phyloP scores from a whole-genome alignment of 2,113 vertebrate genomes.

The Cavia porcellus region DNA sequence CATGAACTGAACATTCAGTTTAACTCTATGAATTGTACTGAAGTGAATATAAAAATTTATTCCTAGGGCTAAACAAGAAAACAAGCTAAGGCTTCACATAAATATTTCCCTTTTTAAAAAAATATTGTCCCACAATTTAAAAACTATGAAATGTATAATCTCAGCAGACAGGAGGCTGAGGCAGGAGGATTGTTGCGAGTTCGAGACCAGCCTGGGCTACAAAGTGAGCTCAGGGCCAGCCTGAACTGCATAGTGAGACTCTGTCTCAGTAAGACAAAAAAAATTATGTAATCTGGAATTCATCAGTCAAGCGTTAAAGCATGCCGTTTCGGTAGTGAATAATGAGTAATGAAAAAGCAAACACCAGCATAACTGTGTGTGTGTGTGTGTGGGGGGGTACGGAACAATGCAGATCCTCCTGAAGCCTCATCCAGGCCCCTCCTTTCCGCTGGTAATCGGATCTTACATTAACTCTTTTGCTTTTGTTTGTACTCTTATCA shows the following conservation, averaged over 20 bases:
- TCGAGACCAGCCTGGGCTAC: too few species aligned
- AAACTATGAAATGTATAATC: background rate
- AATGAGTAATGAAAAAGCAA: background rate
- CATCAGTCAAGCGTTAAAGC: background rate
- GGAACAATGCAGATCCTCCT: background rate
- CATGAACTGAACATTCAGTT: slow-evolving; percentile 8
- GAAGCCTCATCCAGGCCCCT: background rate
- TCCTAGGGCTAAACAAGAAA: background rate
- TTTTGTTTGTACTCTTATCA: background rate
- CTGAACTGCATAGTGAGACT: too few species aligned
- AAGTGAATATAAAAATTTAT: background rate
- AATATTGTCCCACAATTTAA: background rate
- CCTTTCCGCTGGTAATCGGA: background rate
- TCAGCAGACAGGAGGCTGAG: too few species aligned
- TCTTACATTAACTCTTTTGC: background rate
- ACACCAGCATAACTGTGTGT: background rate
- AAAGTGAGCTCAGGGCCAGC: too few species aligned
- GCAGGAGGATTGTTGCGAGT: too few species aligned
- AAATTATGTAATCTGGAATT: background rate
- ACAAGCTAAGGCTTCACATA: background rate
- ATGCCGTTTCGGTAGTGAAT: background rate
- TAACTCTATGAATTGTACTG: background rate
- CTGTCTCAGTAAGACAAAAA: too few species aligned
- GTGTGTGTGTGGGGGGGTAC: background rate
- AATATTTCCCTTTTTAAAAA: slow-evolving; percentile 19